These are phyloP conservation scores for Ahaetulla prasina DNA, from an alignment of 2,113 vertebrate species.

Conservation along the genomic window DNA sequence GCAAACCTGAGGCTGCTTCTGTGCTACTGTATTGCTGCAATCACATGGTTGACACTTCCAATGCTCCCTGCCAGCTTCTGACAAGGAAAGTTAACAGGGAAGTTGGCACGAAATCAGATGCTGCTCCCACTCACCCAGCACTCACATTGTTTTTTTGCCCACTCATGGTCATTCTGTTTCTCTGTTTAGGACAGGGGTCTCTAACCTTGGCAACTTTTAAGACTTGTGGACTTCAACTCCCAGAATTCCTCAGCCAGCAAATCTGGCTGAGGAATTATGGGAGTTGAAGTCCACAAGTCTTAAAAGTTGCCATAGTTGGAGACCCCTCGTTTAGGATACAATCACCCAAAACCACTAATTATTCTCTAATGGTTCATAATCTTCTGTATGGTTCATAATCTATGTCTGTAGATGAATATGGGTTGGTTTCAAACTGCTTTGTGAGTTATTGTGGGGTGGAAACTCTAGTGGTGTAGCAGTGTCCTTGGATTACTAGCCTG, in stretches of 20 bases:
- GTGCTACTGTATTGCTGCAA: neutral
- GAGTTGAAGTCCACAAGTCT: too few relatives aligned
- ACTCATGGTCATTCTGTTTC: neutral
- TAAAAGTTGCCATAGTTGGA: too few relatives aligned
- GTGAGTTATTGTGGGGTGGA: neutral
- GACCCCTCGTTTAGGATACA: neutral
- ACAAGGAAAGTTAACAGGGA: neutral
- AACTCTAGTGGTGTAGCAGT: neutral
- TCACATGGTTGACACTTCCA: neutral
- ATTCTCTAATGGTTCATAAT: neutral
- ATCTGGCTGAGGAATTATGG: too few relatives aligned
- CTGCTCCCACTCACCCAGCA: neutral
- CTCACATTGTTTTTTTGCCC: neutral
- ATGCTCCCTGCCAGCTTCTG: neutral
- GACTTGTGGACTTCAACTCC: too few relatives aligned
- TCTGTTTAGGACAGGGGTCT: neutral
- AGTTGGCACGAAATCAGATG: neutral
- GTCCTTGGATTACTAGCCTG: neutral
- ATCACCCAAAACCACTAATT: neutral
- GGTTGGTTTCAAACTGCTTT: neutral
- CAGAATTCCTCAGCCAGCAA: too few relatives aligned
- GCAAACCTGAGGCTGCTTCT: neutral
- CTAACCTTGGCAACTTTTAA: too few relatives aligned
- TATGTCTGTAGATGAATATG: neutral
- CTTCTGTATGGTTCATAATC: too few relatives aligned